These are phyloP conservation scores for Actinia equina DNA, from an alignment of 64 coral and sea anemone genomes.

Conservation along the genomic window DNA sequence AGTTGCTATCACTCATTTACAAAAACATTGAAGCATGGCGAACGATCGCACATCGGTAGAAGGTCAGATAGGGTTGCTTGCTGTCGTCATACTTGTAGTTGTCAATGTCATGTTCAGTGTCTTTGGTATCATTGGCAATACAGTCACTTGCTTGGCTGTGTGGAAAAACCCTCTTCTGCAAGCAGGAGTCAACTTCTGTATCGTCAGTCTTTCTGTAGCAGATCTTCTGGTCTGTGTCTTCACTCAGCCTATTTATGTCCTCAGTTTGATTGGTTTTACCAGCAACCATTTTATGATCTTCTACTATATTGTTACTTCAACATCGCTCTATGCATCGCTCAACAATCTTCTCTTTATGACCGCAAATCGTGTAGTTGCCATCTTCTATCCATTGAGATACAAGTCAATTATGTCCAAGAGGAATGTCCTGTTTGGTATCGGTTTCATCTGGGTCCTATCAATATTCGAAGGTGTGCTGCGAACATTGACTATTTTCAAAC, in stretches of 20 bases:
- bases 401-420: not conserved
- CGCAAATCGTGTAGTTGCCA: not conserved
- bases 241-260: slow-evolving; percentile 6
- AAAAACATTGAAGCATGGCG: not conserved
- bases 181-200: slow-evolving; percentile 8
- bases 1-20: too few relatives aligned
- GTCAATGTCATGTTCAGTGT: not conserved
- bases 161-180: slow-evolving; percentile 13
- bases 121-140: not conserved
- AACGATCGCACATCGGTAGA: not conserved
- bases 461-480: not conserved
- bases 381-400: slow-evolving; percentile 8
- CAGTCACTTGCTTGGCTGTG: not conserved
- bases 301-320: slow-evolving; percentile 22
- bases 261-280: slow-evolving; percentile 14
- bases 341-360: slow-evolving; percentile 19
- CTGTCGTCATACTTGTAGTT: not conserved
- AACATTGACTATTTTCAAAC: slow-evolving; percentile 13
- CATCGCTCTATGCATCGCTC: slow-evolving; percentile 27
- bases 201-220: slow-evolving; percentile 17
- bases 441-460: not conserved
- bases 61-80: not conserved
- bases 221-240: slow-evolving; percentile 24
- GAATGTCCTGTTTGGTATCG: not conserved
- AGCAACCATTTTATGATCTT: not conserved